phyloP scores from a whole-genome alignment of 2,797 vertebrate genomes.

The Gadopsis marmoratus region DNA sequence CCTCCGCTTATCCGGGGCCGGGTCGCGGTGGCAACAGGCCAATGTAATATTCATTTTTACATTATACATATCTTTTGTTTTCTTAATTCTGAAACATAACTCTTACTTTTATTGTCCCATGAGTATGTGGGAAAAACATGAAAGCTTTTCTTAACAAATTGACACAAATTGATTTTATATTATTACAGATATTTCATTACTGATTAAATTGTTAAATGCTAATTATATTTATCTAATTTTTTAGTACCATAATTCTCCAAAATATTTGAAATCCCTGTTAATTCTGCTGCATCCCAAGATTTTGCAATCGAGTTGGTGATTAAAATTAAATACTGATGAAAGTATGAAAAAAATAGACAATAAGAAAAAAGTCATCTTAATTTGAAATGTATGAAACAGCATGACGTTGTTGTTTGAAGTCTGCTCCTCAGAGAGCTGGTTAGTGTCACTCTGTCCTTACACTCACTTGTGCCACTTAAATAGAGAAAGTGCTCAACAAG shows the following conservation, averaged over 20 bases:
- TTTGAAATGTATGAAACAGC: not conserved
- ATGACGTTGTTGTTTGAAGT: not conserved
- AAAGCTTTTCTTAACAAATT: not conserved
- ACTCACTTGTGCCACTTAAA: slow-evolving; percentile 36
- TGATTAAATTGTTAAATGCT: not conserved
- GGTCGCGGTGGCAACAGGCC: too few species aligned
- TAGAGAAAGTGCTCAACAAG: slow-evolving; percentile 53
- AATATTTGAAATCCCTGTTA: not conserved
- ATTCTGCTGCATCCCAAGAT: not conserved
- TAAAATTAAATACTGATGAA: not conserved
- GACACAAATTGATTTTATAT: not conserved
- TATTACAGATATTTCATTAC: too few species aligned
- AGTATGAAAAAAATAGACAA: not conserved
- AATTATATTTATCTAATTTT: not conserved
- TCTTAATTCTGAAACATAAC: not conserved
- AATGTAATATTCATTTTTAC: not conserved
- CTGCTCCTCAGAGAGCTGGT: not conserved
- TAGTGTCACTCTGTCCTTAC: slow-evolving; percentile 5
- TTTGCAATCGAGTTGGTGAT: not conserved
- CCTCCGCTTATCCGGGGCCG: too few species aligned
- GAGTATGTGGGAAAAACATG: not conserved
- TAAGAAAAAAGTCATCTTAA: not conserved
- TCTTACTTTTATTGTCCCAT: not conserved
- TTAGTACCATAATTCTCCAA: not conserved
- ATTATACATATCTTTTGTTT: not conserved